A percentile compares a stretch with the other conserved stretches of the same genome.
Conservation (phyloP, 2,888 invertebrate genomes). For the Zelleria hepariella region DNA sequence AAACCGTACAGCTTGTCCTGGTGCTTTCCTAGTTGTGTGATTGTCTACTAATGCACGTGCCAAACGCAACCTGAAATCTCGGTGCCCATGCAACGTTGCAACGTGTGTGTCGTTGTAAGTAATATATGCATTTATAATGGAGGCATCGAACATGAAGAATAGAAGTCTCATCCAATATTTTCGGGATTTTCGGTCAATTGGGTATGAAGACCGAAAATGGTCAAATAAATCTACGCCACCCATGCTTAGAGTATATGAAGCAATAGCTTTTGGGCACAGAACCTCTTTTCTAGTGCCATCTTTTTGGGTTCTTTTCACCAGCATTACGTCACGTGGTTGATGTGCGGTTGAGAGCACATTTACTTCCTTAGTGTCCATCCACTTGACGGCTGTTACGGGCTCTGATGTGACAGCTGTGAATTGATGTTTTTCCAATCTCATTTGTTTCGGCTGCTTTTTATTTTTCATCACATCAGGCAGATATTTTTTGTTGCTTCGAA, state of each 20-base stretch:
- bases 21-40: constrained; percentile 6
- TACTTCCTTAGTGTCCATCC: constrained; percentile 18
- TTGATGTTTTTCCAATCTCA: constrained; percentile 21
- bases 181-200: constrained; percentile 23
- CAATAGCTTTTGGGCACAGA: constrained; percentile 26
- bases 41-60: constrained; percentile 8
- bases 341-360: constrained; percentile 20
- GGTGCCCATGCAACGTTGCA: constrained; percentile 6
- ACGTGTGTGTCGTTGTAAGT: constrained; percentile 15
- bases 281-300: constrained; percentile 25
- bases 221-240: constrained; percentile 30
- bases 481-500: constrained; percentile 21
- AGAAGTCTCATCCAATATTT: constrained; percentile 28
- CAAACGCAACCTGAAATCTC: constrained; percentile 10
- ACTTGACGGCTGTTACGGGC: constrained; percentile 14
- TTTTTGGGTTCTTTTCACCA: constrained; percentile 26
- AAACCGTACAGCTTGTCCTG: constrained; percentile 5
- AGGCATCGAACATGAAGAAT: constrained; percentile 17
- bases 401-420: constrained; percentile 22
- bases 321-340: constrained; percentile 16
- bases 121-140: constrained; percentile 11
- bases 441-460: constrained; percentile 17
- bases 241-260: constrained; percentile 25
- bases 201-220: constrained; percentile 28
- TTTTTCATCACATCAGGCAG: constrained; percentile 19